These are phyloP conservation scores for Melinopterus prodromus DNA, from an alignment of 2,888 invertebrate species.

Conservation along the genomic window DNA sequence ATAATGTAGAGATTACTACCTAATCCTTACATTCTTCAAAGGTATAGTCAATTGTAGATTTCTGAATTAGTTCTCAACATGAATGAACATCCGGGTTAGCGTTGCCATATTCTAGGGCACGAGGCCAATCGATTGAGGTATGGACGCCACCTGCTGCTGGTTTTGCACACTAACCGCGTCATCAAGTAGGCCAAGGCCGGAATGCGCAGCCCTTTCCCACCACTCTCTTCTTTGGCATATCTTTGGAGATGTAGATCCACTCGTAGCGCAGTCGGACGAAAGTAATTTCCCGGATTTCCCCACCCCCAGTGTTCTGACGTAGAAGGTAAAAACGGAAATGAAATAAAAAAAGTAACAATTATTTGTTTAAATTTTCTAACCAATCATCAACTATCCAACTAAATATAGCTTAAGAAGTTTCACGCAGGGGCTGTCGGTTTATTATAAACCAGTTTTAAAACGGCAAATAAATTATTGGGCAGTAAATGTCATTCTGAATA, in stretches of 20 bases:
- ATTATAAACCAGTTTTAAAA: too few species aligned
- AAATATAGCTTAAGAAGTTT: too few species aligned
- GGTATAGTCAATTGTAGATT: background rate
- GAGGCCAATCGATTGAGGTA: conserved; percentile 42
- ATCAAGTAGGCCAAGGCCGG: conserved; percentile 17
- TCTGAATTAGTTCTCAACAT: background rate
- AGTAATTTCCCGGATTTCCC: background rate
- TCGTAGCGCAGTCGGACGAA: background rate
- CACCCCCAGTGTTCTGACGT: background rate
- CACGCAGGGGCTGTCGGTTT: too few species aligned
- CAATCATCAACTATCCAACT: too few species aligned
- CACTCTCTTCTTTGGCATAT: background rate
- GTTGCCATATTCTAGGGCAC: conserved; percentile 31
- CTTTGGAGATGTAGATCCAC: background rate
- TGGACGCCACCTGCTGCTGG: conserved; percentile 46
- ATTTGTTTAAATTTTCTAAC: too few species aligned
- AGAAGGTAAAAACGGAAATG: too few species aligned
- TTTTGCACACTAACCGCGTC: conserved; percentile 9
- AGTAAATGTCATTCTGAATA: too few species aligned
- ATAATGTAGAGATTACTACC: background rate
- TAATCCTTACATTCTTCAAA: background rate
- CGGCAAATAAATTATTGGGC: too few species aligned
- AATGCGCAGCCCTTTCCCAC: background rate
- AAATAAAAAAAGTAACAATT: too few species aligned
- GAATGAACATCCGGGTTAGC: conserved; percentile 7